Evolutionary conservation across 2,888 invertebrate species (phyloP).

Genomic region (Petrolisthes manimaculis): DNA sequence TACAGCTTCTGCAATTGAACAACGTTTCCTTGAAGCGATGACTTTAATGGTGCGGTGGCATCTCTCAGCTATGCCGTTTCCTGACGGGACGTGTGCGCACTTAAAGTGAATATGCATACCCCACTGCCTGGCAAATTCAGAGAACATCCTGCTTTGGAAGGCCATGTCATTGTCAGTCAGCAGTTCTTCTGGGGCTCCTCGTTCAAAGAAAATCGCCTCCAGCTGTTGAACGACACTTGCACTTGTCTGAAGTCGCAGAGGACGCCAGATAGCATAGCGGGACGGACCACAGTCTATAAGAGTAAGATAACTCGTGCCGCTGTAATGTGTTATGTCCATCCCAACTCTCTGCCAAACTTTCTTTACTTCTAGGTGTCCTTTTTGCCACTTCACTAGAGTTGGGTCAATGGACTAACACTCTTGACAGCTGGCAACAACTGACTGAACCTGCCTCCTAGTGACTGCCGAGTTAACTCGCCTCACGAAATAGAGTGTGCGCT

Average conservation of each 20-base stretch:
- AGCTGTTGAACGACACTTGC: not conserved
- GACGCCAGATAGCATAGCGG: not conserved
- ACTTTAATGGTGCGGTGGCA: slow-evolving; percentile 43
- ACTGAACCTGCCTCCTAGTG: slow-evolving; percentile 26
- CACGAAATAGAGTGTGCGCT: not conserved
- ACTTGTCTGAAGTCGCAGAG: not conserved
- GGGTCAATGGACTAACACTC: slow-evolving; percentile 30
- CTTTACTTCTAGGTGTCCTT: slow-evolving; percentile 21
- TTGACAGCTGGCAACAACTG: slow-evolving; percentile 27
- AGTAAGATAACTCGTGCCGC: not conserved
- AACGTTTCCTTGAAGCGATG: slow-evolving; percentile 19
- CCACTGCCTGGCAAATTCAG: not conserved
- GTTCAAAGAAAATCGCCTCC: not conserved
- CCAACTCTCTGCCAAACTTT: slow-evolving; percentile 16
- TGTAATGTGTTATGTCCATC: slow-evolving; percentile 14
- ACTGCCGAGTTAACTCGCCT: not conserved
- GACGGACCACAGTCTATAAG: slow-evolving; percentile 10
- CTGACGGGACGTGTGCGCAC: slow-evolving; percentile 26
- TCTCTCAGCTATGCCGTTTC: slow-evolving; percentile 40
- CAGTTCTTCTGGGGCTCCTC: not conserved
- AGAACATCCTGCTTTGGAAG: not conserved
- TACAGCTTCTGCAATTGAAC: slow-evolving; percentile 22
- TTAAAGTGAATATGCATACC: slow-evolving; percentile 8
- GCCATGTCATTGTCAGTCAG: not conserved
- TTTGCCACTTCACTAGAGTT: slow-evolving; percentile 25